Percentiles rank a stretch among this genome's conserved stretches.
These are phyloP conservation scores for Drosophila kambysellisi DNA, from an alignment of 2,888 invertebrate species.

Conservation along the genomic window DNA sequence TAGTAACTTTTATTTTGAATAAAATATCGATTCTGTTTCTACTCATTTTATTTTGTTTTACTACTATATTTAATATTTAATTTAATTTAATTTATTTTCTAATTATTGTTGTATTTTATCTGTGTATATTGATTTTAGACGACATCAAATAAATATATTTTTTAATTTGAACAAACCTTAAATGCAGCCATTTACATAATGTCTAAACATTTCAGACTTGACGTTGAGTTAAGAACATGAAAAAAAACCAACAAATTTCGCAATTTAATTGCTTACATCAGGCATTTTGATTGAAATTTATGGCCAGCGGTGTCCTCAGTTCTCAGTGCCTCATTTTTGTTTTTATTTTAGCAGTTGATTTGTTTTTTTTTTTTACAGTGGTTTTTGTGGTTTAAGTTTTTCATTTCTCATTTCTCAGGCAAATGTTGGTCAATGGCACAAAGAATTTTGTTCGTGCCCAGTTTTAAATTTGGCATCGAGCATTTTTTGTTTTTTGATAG, in stretches of 20 bases:
- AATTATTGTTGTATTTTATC: background rate
- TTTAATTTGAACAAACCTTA: conserved; percentile 26
- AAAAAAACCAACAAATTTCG: conserved; percentile 47
- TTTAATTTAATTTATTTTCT: background rate
- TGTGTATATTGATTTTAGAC: background rate
- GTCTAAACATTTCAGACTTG: conserved; percentile 32
- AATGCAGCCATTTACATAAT: conserved; percentile 10
- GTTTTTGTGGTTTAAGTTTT: conserved; percentile 14
- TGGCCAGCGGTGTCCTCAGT: conserved; percentile 71
- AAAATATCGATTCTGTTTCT: no score
- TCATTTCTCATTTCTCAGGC: conserved; percentile 42
- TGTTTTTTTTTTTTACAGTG: background rate
- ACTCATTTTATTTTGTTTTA: background rate
- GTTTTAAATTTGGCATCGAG: conserved; percentile 54
- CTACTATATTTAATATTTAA: background rate
- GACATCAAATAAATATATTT: background rate
- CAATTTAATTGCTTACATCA: conserved; percentile 76
- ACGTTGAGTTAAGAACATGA: conserved; percentile 28
- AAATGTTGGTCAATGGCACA: conserved; percentile 74
- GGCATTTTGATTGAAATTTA: conserved; percentile 74
- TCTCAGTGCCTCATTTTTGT: conserved; percentile 28
- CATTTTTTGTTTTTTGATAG: conserved; percentile 20
- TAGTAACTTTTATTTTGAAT: background rate
- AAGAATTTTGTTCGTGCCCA: conserved; percentile 31
- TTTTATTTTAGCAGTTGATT: conserved; percentile 14